Percentiles rank a stretch among this genome's conserved stretches.
Evolutionary conservation across 2,113 vertebrate genomes (phyloP).

Genomic region (Malurus alboscapulatus): DNA sequence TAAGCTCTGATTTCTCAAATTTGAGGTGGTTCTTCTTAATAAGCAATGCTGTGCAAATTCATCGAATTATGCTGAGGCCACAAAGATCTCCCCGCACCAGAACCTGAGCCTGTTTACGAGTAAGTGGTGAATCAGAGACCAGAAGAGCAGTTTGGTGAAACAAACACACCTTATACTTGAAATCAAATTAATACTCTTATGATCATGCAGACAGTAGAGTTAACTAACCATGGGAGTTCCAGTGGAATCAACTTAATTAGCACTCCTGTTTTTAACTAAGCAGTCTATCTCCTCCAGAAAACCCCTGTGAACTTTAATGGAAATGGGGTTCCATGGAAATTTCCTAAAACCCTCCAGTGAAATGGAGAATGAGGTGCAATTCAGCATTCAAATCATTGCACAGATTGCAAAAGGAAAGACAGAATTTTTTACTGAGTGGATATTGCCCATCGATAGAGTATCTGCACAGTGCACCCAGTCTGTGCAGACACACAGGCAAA

Average conservation of each 20-base stretch:
- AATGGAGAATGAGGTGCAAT: not conserved
- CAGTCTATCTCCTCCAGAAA: not conserved
- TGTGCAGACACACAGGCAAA: not conserved
- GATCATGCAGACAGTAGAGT: not conserved
- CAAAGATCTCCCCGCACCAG: not conserved
- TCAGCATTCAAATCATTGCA: not conserved
- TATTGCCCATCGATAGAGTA: fast-evolving
- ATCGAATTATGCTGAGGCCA: not conserved
- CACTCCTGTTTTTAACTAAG: not conserved
- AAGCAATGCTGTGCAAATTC: not conserved
- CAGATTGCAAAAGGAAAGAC: not conserved
- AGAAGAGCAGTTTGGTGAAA: not conserved
- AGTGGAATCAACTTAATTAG: conserved; percentile 31
- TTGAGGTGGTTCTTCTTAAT: not conserved
- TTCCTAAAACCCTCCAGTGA: not conserved
- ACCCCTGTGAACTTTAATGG: not conserved
- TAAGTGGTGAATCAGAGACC: not conserved
- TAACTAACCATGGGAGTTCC: conserved; percentile 19
- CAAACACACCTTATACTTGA: not conserved
- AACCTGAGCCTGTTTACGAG: not conserved
- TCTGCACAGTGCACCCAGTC: no score
- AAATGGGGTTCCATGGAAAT: not conserved
- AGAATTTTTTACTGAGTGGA: not conserved
- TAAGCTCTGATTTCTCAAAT: not conserved
- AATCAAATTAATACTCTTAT: conserved; percentile 21